These are phyloP conservation scores for Tiaroga cobitis DNA, from an alignment of 2,797 vertebrate genomes.

Conservation along the genomic window DNA sequence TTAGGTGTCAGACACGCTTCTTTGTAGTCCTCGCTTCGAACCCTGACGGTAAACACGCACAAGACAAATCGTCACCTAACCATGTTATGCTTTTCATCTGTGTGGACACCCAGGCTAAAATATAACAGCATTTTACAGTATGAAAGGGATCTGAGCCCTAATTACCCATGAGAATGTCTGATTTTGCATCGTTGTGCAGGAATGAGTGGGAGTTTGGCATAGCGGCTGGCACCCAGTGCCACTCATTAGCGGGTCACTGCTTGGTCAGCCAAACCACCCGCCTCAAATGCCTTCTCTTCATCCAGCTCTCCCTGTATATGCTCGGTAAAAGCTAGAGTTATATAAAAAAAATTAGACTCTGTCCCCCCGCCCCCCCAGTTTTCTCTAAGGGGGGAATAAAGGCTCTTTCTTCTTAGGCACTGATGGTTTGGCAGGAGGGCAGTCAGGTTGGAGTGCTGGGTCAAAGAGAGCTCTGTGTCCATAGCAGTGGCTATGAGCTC, in stretches of 20 bases:
- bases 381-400: conserved; percentile 48
- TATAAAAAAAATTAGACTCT: background rate
- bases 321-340: conserved; percentile 36
- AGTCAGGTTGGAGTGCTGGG: conserved; percentile 45
- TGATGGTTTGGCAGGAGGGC: conserved; percentile 36
- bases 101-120: conserved; percentile 42
- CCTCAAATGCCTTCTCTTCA: conserved; percentile 29
- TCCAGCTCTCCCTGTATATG: conserved; percentile 6
- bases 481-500: conserved; percentile 29
- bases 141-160: conserved; percentile 52
- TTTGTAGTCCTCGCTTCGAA: conserved; percentile 1
- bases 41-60: conserved; percentile 4
- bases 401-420: conserved; percentile 52
- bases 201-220: conserved; percentile 47
- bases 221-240: conserved; percentile 60
- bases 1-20: conserved; percentile 47
- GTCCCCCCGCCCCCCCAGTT: conserved; percentile 46
- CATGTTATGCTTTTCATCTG: conserved; percentile 46
- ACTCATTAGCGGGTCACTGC: conserved; percentile 57
- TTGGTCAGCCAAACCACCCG: conserved; percentile 64
- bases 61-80: conserved; percentile 52
- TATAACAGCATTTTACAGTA: conserved; percentile 54
- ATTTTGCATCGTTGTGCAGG: conserved; percentile 51
- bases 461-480: conserved; percentile 49
- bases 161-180: conserved; percentile 64